Evolutionary conservation across 2,797 vertebrate genomes (phyloP).

Genomic region (Lemur catta): DNA sequence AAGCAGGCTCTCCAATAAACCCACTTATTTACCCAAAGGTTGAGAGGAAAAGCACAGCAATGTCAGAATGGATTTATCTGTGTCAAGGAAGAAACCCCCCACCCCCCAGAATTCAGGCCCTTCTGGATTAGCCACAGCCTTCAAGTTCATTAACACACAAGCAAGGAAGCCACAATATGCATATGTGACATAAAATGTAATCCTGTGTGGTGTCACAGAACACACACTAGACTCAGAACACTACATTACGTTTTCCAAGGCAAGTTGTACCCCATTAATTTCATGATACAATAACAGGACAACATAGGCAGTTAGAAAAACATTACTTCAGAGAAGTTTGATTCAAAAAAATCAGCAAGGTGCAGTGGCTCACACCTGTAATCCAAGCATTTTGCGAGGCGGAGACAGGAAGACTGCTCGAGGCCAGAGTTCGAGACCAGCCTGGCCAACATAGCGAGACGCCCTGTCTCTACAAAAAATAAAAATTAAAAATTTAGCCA

Average conservation of each 20-base stretch:
- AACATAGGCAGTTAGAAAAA: background rate
- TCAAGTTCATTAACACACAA: background rate
- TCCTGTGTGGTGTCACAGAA: background rate
- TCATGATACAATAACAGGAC: too few species aligned
- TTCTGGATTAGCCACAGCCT: background rate
- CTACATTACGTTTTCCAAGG: too few species aligned
- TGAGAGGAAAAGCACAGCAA: background rate
- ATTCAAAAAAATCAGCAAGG: background rate
- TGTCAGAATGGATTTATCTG: background rate
- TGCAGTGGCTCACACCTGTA: too few species aligned
- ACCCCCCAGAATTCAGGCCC: background rate
- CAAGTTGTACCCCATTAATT: too few species aligned
- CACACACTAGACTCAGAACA: background rate
- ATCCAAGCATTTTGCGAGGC: too few species aligned
- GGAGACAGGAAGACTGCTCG: too few species aligned
- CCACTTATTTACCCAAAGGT: background rate
- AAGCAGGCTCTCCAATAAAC: background rate
- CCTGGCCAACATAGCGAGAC: too few species aligned
- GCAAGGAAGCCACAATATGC: rapidly evolving
- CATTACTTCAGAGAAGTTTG: background rate
- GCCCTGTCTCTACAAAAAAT: too few species aligned
- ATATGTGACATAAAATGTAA: background rate
- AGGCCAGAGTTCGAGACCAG: too few species aligned
- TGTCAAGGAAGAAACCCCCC: background rate
- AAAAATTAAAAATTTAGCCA: too few species aligned